Base-by-base conservation (phyloP, 2,797 vertebrate species). In the Sparus aurata region DNA sequence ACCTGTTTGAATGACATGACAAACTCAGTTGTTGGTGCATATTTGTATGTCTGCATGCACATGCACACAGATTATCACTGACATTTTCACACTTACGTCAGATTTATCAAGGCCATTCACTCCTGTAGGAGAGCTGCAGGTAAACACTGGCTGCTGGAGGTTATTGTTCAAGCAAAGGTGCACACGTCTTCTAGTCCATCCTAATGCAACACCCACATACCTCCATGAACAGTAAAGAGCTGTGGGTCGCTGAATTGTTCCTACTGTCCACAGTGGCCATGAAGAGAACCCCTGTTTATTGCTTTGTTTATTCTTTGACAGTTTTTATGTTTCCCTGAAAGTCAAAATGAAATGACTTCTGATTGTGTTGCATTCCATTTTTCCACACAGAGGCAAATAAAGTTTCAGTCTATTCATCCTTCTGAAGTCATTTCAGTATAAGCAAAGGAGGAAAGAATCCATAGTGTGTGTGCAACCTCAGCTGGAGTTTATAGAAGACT, bases 1-100 rank as follows among this genome's bases (percentile, higher is more conserved):
- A 78, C 34, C 80, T 73, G 68, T 89, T 79, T 73, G 77, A 86
- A 76, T 85, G 88, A 92, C 93, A 84, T 85, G 82, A 90, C 77
- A 80, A 80, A 84, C 77, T 53, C 67, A 64, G 46, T 50, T 65
- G 69, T 66, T 72, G 69, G 46, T 45, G 50, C 50, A 75, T 65
- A 60, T 76, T 69, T 74, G 69, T 75, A 64, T 53, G 54, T 83
- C 53, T 75, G 63, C 67, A 73, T 70, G 50, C 75, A 74, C 68
- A 68, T 38, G 53, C 62, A 82, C 73, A 64, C 65, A 67, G 60
- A 80, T 75, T 23, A 69, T 64, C 58, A 30, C 27, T 76, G 82
- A 68, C 34, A 47, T 78, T 82, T 83, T 57, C 46, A 73, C 58
- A 1, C 69, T 76, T 17, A 22, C 22, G 38, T 46, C 68, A 54